These are phyloP conservation scores for Megaleporinus macrocephalus DNA, from an alignment of 2,113 vertebrate species.

Conservation along the genomic window DNA sequence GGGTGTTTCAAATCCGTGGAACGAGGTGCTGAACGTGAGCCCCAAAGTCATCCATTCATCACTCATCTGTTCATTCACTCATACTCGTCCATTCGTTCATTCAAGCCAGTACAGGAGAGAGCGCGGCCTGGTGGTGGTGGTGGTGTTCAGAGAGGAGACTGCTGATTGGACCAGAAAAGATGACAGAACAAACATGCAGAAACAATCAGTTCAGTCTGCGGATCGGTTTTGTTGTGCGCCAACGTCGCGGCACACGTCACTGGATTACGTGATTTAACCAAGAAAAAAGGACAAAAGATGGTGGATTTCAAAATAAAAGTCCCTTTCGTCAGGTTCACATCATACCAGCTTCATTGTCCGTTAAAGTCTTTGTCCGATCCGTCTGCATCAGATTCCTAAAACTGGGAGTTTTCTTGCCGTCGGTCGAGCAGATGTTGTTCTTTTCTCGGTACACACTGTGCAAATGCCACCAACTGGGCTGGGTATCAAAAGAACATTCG, in stretches of 20 bases:
- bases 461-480: too few species aligned
- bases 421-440: too few species aligned
- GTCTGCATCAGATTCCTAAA: too few species aligned
- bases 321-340: constrained; percentile 43
- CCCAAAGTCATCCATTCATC: neutral
- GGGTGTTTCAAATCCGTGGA: constrained; percentile 10
- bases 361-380: neutral
- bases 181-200: constrained; percentile 70
- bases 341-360: neutral
- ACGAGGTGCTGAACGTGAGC: constrained; percentile 13
- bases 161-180: constrained; percentile 18
- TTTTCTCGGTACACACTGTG: too few species aligned
- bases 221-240: constrained; percentile 64
- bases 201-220: constrained; percentile 73
- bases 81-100: neutral
- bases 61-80: neutral
- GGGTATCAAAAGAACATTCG: too few species aligned
- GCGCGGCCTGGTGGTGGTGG: neutral
- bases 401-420: too few species aligned
- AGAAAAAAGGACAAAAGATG: constrained; percentile 55
- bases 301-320: constrained; percentile 49
- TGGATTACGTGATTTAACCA: constrained; percentile 60
- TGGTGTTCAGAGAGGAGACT: neutral
- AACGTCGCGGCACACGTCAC: constrained; percentile 65
- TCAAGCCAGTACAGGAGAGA: constrained; percentile 7